These are phyloP conservation scores for Lamellibrachia columna DNA, from an alignment of 2,888 invertebrate genomes.

Conservation along the genomic window DNA sequence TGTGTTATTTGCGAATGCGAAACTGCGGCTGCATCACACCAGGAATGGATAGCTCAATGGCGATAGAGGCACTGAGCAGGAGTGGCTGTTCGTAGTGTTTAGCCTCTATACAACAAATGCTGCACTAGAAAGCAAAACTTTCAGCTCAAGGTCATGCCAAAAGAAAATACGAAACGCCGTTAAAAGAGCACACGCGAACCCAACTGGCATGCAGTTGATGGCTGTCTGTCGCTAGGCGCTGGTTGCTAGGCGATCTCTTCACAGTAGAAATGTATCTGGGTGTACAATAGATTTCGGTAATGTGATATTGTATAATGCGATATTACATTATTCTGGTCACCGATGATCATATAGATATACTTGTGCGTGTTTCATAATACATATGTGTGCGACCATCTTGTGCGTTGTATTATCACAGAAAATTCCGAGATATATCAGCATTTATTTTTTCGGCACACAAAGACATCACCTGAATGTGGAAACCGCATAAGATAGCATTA, in stretches of 20 bases:
- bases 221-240: neutral
- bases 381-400: neutral
- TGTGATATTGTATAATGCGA: neutral
- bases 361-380: neutral
- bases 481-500: neutral
- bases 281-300: neutral
- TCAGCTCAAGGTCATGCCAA: neutral
- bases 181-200: neutral
- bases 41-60: conserved; percentile 3
- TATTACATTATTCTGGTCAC: neutral
- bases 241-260: neutral
- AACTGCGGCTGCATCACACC: conserved; percentile 16
- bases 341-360: neutral
- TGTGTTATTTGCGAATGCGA: neutral
- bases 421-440: neutral
- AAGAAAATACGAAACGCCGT: conserved; percentile 13
- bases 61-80: neutral
- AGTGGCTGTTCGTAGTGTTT: neutral
- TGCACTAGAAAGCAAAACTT: neutral
- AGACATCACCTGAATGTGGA: neutral
- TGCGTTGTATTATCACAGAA: neutral
- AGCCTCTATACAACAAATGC: neutral
- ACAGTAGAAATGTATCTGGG: neutral
- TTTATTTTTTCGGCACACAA: neutral
- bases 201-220: conserved; percentile 12